Conservation (phyloP, 2,888 invertebrate species). For the Macropis europaea region DNA sequence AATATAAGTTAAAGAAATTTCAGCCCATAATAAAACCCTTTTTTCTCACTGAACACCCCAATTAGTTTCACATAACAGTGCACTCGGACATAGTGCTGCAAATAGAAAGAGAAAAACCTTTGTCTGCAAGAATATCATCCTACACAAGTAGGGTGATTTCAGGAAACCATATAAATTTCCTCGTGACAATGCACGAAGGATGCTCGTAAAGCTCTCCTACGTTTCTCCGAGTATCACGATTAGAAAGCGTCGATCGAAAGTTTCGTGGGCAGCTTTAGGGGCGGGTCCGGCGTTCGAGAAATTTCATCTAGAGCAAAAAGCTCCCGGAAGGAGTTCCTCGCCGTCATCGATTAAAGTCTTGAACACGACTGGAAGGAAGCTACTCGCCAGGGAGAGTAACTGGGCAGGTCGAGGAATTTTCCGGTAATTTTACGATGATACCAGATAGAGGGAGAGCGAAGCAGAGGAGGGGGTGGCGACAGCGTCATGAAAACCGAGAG, state of each 20-base stretch:
- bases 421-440: conserved; percentile 31
- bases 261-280: background rate
- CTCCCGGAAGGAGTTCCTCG: background rate
- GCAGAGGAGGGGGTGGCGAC: background rate
- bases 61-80: too few species aligned
- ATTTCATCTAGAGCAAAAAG: background rate
- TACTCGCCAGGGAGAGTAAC: background rate
- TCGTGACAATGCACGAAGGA: too few species aligned
- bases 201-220: too few species aligned
- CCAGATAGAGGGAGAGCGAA: background rate
- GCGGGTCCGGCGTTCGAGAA: background rate
- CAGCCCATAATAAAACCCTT: too few species aligned
- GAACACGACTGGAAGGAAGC: conserved; percentile 5
- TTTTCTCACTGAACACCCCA: too few species aligned
- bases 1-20: too few species aligned
- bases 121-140: too few species aligned
- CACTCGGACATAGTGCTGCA: too few species aligned
- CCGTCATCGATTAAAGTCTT: conserved; percentile 11
- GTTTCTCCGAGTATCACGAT: conserved; percentile 10
- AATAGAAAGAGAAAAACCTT: too few species aligned
- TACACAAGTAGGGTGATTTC: too few species aligned
- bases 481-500: conserved; percentile 29
- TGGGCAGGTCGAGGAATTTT: conserved; percentile 33
- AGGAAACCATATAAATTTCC: too few species aligned
- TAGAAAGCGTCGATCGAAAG: conserved; percentile 7